Conservation (phyloP, 2,888 invertebrate species). For the Drosophila emarginata region DNA sequence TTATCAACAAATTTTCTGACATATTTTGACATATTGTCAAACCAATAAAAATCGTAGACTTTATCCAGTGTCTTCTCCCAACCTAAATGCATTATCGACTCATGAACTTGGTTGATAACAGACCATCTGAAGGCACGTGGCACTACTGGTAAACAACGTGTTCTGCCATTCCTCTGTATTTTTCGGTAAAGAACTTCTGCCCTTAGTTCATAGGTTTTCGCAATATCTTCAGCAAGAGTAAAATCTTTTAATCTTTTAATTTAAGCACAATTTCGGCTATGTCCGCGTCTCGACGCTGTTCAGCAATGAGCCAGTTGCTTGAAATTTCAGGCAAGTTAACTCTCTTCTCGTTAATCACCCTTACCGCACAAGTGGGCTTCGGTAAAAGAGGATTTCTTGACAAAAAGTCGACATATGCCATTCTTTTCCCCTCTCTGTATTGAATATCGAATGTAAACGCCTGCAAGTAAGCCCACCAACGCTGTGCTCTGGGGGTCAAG, state of each 20-base stretch:
- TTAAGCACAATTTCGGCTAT: slow-evolving; percentile 1
- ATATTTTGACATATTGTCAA: slow-evolving; percentile 11
- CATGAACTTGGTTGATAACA: too few relatives aligned
- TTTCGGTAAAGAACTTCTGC: too few relatives aligned
- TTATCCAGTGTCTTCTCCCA: neutral
- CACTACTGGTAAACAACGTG: too few relatives aligned
- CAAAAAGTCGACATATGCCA: neutral
- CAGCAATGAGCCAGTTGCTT: slow-evolving; percentile 23
- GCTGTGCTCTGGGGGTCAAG: too few relatives aligned
- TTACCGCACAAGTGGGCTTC: neutral
- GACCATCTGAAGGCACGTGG: too few relatives aligned
- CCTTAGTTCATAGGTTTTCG: slow-evolving; percentile 26
- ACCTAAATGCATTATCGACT: too few relatives aligned
- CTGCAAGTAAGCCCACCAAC: too few relatives aligned
- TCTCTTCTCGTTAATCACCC: slow-evolving; percentile 23
- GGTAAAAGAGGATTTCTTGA: neutral
- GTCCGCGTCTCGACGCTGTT: neutral
- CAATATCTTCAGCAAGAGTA: slow-evolving; percentile 25
- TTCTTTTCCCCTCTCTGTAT: too few relatives aligned
- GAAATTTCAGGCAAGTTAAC: slow-evolving; percentile 34
- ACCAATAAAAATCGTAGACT: too few relatives aligned
- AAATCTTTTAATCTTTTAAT: neutral
- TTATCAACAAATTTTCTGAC: neutral
- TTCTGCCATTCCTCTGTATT: too few relatives aligned
- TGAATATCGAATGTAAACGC: too few relatives aligned